phyloP scores from a whole-genome alignment of 2,888 invertebrate genomes.

The Thysanoteuthis rhombus region DNA sequence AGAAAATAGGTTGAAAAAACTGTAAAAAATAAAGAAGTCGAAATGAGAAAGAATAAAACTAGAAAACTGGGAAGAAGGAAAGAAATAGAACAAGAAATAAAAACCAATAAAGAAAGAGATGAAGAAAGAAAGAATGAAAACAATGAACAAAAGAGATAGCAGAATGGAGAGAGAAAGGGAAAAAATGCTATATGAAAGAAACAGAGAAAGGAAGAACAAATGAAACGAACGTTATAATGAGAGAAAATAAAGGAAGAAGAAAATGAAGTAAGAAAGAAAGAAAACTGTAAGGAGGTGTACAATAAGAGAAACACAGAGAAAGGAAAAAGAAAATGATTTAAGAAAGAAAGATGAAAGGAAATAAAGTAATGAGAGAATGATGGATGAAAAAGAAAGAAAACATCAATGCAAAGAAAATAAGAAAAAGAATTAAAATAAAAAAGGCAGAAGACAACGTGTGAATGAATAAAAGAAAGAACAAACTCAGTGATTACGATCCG shows the following conservation, averaged over 20 bases:
- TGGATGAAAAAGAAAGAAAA: neutral
- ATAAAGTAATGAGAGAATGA: neutral
- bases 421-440: neutral
- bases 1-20: neutral
- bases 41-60: no score
- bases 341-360: neutral
- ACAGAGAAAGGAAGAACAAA: neutral
- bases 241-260: neutral
- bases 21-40: no score
- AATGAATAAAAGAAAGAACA: neutral
- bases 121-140: neutral
- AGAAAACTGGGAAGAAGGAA: neutral
- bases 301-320: neutral
- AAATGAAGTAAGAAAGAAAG: neutral
- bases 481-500: neutral
- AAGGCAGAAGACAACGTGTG: neutral
- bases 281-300: neutral
- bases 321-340: neutral
- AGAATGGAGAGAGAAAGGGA: neutral
- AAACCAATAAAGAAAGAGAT: neutral
- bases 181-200: no score
- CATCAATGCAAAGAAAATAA: no score
- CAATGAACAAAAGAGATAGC: neutral
- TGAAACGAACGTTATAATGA: neutral
- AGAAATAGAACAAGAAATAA: neutral